These are phyloP conservation scores for Gambusia yucatana DNA, from an alignment of 2,797 vertebrate genomes.

Conservation along the genomic window DNA sequence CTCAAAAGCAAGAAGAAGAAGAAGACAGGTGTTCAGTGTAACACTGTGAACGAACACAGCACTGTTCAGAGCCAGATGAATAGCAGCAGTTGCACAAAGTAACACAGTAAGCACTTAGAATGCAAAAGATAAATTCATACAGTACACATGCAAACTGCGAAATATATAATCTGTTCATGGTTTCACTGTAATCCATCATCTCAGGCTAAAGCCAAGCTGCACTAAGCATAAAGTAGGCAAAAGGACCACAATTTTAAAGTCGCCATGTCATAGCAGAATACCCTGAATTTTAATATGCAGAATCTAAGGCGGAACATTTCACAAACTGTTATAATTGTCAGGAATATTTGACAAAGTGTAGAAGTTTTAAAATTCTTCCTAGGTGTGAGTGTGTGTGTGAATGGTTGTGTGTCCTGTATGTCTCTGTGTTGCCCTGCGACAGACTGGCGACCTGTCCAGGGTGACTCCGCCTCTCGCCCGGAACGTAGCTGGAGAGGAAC, in stretches of 20 bases:
- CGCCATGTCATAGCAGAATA: background rate
- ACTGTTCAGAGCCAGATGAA: conserved; percentile 30
- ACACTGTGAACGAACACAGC: conserved; percentile 21
- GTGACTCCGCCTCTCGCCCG: too few species aligned
- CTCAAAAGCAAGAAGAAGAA: conserved; percentile 30
- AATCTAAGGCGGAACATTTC: background rate
- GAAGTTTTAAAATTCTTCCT: background rate
- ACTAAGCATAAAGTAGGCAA: background rate
- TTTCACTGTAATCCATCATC: background rate
- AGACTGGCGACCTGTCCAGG: too few species aligned
- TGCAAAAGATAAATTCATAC: background rate
- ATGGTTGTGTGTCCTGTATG: too few species aligned
- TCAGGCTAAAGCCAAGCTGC: background rate
- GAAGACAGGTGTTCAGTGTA: conserved; percentile 28
- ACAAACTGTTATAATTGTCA: background rate
- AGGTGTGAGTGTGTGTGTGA: too few species aligned
- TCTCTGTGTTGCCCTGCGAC: too few species aligned
- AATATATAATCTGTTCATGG: background rate
- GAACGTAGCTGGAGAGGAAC: too few species aligned
- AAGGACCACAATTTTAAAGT: background rate
- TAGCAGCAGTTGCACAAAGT: conserved; percentile 27
- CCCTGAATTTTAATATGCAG: background rate
- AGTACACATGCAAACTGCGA: background rate
- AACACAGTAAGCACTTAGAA: conserved; percentile 6
- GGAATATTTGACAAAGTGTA: background rate